Base-by-base conservation (phyloP, 2,113 vertebrate species). In the Eubucco bourcierii region DNA sequence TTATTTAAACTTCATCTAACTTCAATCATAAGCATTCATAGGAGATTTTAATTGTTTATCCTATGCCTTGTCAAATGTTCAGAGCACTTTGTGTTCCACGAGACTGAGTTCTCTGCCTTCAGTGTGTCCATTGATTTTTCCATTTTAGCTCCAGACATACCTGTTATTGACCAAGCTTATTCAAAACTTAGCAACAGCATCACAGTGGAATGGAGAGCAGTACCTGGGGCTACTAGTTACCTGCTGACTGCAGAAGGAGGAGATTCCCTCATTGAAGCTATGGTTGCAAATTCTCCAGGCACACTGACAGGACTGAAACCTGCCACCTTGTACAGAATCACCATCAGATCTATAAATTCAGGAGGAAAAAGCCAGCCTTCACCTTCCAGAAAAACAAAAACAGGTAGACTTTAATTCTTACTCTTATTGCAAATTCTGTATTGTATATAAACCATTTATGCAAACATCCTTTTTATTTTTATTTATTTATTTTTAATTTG, bases 171-270 rank as follows among this genome's bases (percentile, higher is more conserved):
- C 15, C 95, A 98, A 90, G 98, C 98, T 56, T 99, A 99, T 96
- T 99, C 99, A 81, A 99, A 99, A 95, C 83, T 98, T 55, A 99
- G 99, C 90, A 96, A 97, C 95, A 99, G 99, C 87, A 98, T 99
- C 97, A 99, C 98, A 15, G 98, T 99, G 94, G 98, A 99, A 90
- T 99, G 99, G 97, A 95, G 84, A 15, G 86, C 96, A 1, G 98
- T 98, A 71, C 77, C 97, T 5, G 99, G 98, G 53, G 99, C 99
- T 60, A 98, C 96, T 66, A 53, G 97, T 93, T 99, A 99, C 75
- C 95, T 98, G 73, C 95, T 99, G 73, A 97, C 98, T 34, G 98
- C 98, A 4, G 79, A 97, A 77, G 94, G 84, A 9, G 97, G 96
- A 25, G 95, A 98, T 72, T 98, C 98, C 56, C 97, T 98, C 67